Conservation (phyloP, 2,888 invertebrate genomes). For the Pseudolycoriella hygida region DNA sequence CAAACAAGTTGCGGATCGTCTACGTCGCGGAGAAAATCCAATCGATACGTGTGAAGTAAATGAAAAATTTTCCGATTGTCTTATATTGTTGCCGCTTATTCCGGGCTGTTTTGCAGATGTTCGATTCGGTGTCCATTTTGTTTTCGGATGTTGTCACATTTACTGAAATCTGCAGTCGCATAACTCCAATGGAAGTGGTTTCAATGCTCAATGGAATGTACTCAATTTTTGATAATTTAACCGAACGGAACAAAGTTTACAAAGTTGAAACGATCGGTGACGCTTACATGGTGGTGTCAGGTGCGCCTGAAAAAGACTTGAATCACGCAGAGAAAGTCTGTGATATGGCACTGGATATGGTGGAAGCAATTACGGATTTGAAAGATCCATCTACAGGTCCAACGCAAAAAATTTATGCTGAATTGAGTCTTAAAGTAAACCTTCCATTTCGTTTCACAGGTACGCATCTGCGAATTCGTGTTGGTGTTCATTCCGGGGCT, state of each 20-base stretch:
- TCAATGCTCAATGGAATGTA: slow-evolving; percentile 96
- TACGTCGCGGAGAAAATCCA: slow-evolving; percentile 86
- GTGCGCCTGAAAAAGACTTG: slow-evolving; percentile 76
- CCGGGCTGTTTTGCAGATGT: slow-evolving; percentile 50
- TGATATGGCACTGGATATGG: slow-evolving; percentile 94
- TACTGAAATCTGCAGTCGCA: slow-evolving; percentile 89
- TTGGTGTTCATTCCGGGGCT: slow-evolving; percentile 80
- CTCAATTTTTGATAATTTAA: slow-evolving; percentile 88
- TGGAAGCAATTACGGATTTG: slow-evolving; percentile 76
- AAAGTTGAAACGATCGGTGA: slow-evolving; percentile 98
- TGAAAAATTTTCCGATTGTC: background rate
- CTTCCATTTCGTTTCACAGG: slow-evolving; percentile 33
- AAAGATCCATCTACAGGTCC: slow-evolving; percentile 86
- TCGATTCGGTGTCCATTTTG: slow-evolving; percentile 85
- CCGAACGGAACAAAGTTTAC: slow-evolving; percentile 83
- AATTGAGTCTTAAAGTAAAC: too few relatives aligned
- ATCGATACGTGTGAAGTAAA: slow-evolving; percentile 91
- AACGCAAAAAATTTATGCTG: too few relatives aligned
- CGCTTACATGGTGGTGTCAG: slow-evolving; percentile 92
- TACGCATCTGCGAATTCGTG: slow-evolving; percentile 62
- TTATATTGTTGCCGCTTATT: background rate
- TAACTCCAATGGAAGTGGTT: slow-evolving; percentile 94
- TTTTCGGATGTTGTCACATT: slow-evolving; percentile 98
- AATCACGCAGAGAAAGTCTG: slow-evolving; percentile 86
- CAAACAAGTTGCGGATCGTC: slow-evolving; percentile 85